Evolutionary conservation across 2,888 invertebrate species (phyloP), one percentile per base, ranked within the genome.

Genomic region (Habrosyne pyritoides): DNA sequence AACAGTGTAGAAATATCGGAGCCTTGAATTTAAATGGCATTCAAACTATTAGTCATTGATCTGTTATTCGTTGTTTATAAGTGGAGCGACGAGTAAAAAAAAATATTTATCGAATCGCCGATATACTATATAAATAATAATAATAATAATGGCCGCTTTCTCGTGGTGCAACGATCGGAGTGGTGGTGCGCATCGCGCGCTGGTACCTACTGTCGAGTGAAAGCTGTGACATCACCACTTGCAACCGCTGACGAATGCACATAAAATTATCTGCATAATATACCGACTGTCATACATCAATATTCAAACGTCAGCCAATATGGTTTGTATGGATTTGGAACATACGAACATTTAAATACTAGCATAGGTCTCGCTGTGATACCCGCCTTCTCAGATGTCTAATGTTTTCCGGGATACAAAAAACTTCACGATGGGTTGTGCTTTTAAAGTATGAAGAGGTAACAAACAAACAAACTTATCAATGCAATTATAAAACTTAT

Each of bases 221-320:
- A 90, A 90, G 89, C 84, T 73, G 66, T 86, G 85, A 85, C 87
- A 83, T 84, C 87, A 86, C 65, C 63, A 73, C 78, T 79, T 83
- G 83, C 83, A 83, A 75, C 75, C 57, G 66, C 76, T 73, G 76
- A 66, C 72, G 60, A 67, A 68, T 76, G 73, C 71, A 77, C 67
- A 67, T 68, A 58, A 56, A 63, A 63, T 61, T 53, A 58, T 63
- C 62, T 66, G 61, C 65, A 57, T 63, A 64, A 64, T 63, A 52
- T 42, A 5, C 14, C 8, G 42, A 42, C 42, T 33, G n/a, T 33
- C 33, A 5, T 33, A 2, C 33, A 33, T 33, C n/a, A n/a, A 33
- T n/a, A 33, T 33, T 33, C 12, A 6, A n/a, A 33, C n/a, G n/a
- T 33, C 12, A 33, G 12, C 3, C 33, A 33, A 12, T 0, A 30